Evolutionary conservation across 1,140 invertebrate genomes (phyloP), one percentile per base, ranked within the genome.

Genomic region (Trissolcus basalis): DNA sequence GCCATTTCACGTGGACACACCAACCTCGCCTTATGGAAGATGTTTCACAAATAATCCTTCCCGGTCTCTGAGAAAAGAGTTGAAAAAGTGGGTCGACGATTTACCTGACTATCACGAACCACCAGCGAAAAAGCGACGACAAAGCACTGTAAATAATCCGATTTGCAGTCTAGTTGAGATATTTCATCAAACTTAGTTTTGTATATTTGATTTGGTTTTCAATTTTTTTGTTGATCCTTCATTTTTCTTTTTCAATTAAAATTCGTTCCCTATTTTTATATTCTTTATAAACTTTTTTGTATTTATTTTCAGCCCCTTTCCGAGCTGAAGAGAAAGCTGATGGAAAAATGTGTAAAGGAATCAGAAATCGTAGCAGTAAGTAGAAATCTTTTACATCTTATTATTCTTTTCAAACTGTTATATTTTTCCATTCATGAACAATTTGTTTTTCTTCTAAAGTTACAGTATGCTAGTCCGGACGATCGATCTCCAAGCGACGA

Each of bases 1-100:
- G 3, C 89, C 88, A 39, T 84, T 84, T 60, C 83, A 88, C 39
- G 80, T 90, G 3, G 80, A 86, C 1, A 92, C 91, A 0, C 91
- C 91, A 0, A 89, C 90, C 8, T 89, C 89, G 32, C 91, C 91
- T 0, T 90, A 90, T 55, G 90, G 90, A 8, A 83, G 85, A 36
- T 43, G 87, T 14, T 89, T 89, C 64, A 51, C 83, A 35, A 77
- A 87, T 0, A 86, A 90, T 82, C 90, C 90, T 12, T 90, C 90
- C 8, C 88, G 89, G 1, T 71, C 82, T 3, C 87, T 90, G 1
- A 85, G 87, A 61, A 90, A 92, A 85, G 80, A 78, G 3, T 89
- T 87, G 84, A 65, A 88, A 14, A 87, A 86, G 65, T 91, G 86
- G 83, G 80, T 89, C 1, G 82, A 91, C 35, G 77, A 79, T 45